A percentile compares a stretch with the other conserved stretches of the same genome.
These are phyloP conservation scores for Alethe castanea DNA, from an alignment of 2,113 vertebrate species.

Conservation along the genomic window DNA sequence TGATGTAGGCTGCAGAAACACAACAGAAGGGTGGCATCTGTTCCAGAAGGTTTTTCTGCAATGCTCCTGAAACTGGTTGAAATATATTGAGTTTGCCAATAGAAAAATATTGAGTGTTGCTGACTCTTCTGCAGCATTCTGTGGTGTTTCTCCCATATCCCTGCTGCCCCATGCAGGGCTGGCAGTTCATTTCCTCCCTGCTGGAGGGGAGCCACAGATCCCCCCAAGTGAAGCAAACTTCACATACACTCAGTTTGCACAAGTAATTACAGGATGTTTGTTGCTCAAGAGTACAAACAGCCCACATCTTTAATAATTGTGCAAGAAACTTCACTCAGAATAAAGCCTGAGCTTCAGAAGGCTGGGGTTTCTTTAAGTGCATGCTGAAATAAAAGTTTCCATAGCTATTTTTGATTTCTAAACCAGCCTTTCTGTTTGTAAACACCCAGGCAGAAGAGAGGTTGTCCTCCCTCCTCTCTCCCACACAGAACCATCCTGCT, in stretches of 20 bases:
- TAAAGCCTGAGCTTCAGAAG: conserved; percentile 16
- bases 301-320: not conserved
- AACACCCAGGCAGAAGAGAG: not conserved
- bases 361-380: not conserved
- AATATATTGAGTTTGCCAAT: not conserved
- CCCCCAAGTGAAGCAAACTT: not conserved
- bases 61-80: not conserved
- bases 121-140: not conserved
- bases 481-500: not conserved
- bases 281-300: not conserved
- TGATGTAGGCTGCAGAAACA: not conserved
- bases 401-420: conserved; percentile 37
- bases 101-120: not conserved
- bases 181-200: not conserved
- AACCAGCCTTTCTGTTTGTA: conserved; percentile 15
- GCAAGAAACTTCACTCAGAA: conserved; percentile 15
- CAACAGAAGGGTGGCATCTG: not conserved
- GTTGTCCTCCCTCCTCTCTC: not conserved
- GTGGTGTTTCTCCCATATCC: not conserved
- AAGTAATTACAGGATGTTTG: not conserved
- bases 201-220: not conserved
- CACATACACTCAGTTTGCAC: not conserved
- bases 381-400: conserved; percentile 53
- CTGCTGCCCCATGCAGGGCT: not conserved
- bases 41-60: not conserved